These are phyloP conservation scores for Sphecodes monilicornis DNA, from an alignment of 2,888 invertebrate species.

Conservation along the genomic window DNA sequence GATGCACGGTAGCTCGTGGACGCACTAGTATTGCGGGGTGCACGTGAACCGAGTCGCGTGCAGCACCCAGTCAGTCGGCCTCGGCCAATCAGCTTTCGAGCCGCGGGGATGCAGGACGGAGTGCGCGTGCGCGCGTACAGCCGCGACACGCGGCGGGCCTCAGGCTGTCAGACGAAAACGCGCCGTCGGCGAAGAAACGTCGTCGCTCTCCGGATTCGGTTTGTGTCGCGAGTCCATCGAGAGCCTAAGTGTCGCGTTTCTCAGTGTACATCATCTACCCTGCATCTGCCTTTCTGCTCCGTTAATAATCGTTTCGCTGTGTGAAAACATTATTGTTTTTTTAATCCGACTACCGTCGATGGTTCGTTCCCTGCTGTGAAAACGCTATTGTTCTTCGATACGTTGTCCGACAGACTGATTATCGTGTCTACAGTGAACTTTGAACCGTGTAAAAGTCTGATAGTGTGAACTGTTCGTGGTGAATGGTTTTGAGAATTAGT, in stretches of 20 bases:
- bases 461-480: neutral
- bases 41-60: conserved; percentile 52
- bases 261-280: conserved; percentile 11
- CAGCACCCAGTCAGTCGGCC: conserved; percentile 25
- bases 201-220: conserved; percentile 23
- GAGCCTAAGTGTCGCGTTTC: conserved; percentile 45
- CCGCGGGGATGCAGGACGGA: neutral
- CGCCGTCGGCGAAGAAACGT: conserved; percentile 50
- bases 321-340: neutral
- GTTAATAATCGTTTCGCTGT: neutral
- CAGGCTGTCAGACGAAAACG: conserved; percentile 59
- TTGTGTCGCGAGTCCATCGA: conserved; percentile 42
- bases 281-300: conserved; percentile 16
- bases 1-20: neutral
- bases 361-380: no score
- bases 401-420: neutral
- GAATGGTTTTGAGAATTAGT: neutral
- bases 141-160: conserved; percentile 53
- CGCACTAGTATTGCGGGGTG: neutral
- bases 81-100: conserved; percentile 25
- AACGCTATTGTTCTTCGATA: neutral
- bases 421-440: neutral
- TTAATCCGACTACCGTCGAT: no score
- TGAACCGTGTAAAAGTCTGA: neutral
- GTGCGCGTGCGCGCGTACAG: conserved; percentile 43